Base-by-base conservation (phyloP, 2,888 invertebrate species). In the Myopa testacea region DNA sequence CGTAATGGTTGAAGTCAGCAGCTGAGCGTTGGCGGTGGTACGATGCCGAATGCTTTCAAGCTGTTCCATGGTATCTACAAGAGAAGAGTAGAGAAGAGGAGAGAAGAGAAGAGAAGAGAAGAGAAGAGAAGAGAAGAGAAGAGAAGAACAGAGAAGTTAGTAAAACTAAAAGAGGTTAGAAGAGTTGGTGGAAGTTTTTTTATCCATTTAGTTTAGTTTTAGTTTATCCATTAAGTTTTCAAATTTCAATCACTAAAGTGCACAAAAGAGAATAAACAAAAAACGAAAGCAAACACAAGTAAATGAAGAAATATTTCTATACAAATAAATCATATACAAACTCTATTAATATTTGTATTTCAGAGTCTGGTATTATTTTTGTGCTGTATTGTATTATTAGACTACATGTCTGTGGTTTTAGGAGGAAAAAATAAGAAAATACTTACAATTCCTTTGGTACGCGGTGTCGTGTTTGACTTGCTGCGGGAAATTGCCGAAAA, bases 401-500 rank as follows among this genome's bases (percentile, higher is more conserved):
- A n/a, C n/a, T n/a, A n/a, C n/a, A n/a, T n/a, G n/a, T 45, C 45
- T 45, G 45, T 45, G 45, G 45, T 1, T 45, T 26, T 2, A 26
- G 45, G 45, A 45, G 3, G 10, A 45, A 8, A 45, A 45, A 45
- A 45, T 10, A 1, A 55, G 10, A 55, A 55, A 55, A 58, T 68
- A 83, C 87, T 88, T 84, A 89, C 89, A 88, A 82, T 89, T 89
- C 69, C 88, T 82, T 79, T 89, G 87, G 78, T 86, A 86, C 75
- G 87, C 85, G 77, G 89, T 88, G 81, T 89, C 89, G 81, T 86
- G 85, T 84, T 89, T 89, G 78, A 89, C 86, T 88, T 89, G 88
- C 82, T 85, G 84, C 82, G 89, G 88, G 81, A 88, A 89, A 86
- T 89, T 89, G 82, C 86, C 87, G 83, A 89, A 89, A 83, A 88